phyloP scores from a whole-genome alignment of 2,113 vertebrate species.

The Gopherus evgoodei region DNA sequence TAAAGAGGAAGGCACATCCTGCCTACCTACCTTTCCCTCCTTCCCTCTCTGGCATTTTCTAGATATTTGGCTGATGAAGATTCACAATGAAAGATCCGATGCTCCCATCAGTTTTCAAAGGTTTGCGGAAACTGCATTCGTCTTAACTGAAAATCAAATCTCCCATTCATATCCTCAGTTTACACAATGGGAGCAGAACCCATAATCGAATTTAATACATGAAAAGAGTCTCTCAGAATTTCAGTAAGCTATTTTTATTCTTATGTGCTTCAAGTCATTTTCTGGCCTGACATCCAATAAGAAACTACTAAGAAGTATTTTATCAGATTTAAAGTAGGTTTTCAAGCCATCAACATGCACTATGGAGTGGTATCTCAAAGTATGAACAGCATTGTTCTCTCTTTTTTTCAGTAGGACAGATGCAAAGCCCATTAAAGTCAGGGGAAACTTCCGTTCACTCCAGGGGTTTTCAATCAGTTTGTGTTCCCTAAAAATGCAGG shows the following conservation, averaged over 20 bases:
- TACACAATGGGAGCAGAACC: background rate
- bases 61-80: background rate
- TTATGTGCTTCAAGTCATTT: background rate
- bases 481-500: background rate
- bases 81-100: background rate
- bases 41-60: background rate
- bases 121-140: background rate
- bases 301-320: constrained; percentile 20
- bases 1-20: background rate
- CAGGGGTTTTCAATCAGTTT: rapidly evolving
- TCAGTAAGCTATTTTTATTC: background rate
- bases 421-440: constrained; percentile 11
- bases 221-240: constrained; percentile 5
- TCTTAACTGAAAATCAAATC: background rate
- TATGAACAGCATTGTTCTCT: background rate
- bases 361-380: constrained; percentile 3
- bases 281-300: constrained; percentile 7
- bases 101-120: background rate
- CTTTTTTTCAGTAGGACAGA: constrained; percentile 4
- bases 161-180: background rate
- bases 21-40: background rate
- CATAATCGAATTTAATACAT: background rate
- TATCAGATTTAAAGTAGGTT: constrained; percentile 2
- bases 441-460: constrained; percentile 44
- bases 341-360: constrained; percentile 49